Percentiles rank a stretch among this genome's conserved stretches.
Evolutionary conservation across 2,888 invertebrate species (phyloP).

Genomic region (Macropis europaea): DNA sequence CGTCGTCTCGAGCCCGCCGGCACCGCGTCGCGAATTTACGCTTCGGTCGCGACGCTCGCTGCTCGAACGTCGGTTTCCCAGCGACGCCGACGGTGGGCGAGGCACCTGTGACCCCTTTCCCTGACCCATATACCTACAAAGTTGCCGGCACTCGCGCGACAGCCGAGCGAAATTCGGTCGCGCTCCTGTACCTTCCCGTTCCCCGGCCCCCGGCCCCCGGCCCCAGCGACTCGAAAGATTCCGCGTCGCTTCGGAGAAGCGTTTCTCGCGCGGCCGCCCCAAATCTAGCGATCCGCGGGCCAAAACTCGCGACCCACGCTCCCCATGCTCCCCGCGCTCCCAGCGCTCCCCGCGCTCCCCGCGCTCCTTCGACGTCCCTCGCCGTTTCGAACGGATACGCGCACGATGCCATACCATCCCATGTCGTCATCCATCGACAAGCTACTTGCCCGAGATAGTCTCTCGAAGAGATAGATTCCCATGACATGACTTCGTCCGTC

Average conservation of each 20-base stretch:
- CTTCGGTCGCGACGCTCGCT: too few species aligned
- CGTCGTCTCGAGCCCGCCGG: too few species aligned
- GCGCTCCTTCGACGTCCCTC: background rate
- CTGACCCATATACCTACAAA: slow-evolving; percentile 58
- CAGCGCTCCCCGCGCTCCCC: too few species aligned
- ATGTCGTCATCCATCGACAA: background rate
- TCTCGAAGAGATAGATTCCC: slow-evolving; percentile 91
- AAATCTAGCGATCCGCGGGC: too few species aligned
- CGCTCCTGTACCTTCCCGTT: slow-evolving; percentile 13
- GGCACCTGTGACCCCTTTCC: slow-evolving; percentile 64
- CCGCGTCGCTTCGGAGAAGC: too few species aligned
- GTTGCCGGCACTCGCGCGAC: slow-evolving; percentile 37
- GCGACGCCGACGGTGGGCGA: slow-evolving; percentile 57
- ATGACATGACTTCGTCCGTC: slow-evolving; percentile 85
- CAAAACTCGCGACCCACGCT: too few species aligned
- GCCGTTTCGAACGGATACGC: too few species aligned
- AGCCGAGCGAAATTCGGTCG: too few species aligned
- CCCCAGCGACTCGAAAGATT: background rate
- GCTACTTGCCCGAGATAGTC: slow-evolving; percentile 87
- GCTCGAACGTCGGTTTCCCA: slow-evolving; percentile 32
- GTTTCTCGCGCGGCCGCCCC: too few species aligned
- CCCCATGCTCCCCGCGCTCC: too few species aligned
- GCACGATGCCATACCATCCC: background rate
- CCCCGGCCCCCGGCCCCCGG: too few species aligned
- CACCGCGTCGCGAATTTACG: too few species aligned